Conservation (phyloP, 1,140 invertebrate genomes). For the Conus betulinus region DNA sequence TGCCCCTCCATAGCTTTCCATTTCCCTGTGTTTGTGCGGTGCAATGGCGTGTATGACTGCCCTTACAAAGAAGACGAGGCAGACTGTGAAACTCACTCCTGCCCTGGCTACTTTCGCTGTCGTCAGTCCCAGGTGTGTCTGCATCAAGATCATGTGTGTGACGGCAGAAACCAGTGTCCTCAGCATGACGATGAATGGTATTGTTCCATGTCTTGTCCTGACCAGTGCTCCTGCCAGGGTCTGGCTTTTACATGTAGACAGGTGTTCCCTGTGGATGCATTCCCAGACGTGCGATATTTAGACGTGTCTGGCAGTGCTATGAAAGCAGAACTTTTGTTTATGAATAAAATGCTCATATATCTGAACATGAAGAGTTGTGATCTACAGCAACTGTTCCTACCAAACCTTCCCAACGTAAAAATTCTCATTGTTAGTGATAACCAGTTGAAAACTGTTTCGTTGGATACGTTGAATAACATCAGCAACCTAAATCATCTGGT, state of each 20-base stretch:
- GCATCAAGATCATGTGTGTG: too few relatives aligned
- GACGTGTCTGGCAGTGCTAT: background rate
- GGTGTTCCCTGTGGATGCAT: too few relatives aligned
- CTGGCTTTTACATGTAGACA: too few relatives aligned
- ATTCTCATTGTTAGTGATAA: background rate
- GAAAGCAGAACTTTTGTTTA: background rate
- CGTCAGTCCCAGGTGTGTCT: too few relatives aligned
- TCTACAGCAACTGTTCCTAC: background rate
- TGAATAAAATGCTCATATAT: background rate
- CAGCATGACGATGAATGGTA: too few relatives aligned
- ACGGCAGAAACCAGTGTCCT: too few relatives aligned
- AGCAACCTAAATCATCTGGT: background rate
- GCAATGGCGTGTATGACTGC: too few relatives aligned
- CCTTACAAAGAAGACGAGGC: too few relatives aligned
- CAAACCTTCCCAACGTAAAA: background rate
- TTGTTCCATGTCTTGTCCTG: conserved; percentile 3
- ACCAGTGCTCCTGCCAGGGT: background rate
- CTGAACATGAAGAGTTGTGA: background rate
- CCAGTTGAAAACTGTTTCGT: background rate
- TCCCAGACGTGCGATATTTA: background rate
- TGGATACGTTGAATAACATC: background rate
- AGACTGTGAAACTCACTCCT: too few relatives aligned
- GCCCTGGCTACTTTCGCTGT: too few relatives aligned
- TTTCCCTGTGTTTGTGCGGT: too few relatives aligned
- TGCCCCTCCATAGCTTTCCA: too few relatives aligned